Evolutionary conservation across 2,888 invertebrate species (phyloP).

Genomic region (Hesperia comma): DNA sequence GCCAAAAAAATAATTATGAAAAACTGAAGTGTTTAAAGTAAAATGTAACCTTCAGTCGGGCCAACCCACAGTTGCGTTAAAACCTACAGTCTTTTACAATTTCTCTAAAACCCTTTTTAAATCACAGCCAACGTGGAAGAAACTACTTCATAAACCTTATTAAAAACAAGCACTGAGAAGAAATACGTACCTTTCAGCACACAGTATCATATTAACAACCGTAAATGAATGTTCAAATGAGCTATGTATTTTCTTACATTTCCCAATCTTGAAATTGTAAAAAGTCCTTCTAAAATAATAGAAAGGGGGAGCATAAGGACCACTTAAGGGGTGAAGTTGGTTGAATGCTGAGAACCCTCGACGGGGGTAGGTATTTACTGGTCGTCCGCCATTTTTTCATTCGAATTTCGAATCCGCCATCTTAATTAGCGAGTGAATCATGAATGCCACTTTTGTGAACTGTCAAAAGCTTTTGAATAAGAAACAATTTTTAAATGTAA

Average conservation of each 20-base stretch:
- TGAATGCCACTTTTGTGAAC: constrained; percentile 24
- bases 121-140: neutral
- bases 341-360: constrained; percentile 60
- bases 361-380: constrained; percentile 60
- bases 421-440: constrained; percentile 47
- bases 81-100: too few relatives aligned
- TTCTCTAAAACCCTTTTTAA: too few relatives aligned
- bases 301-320: constrained; percentile 54
- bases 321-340: constrained; percentile 52
- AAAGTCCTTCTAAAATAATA: constrained; percentile 67
- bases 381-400: constrained; percentile 55
- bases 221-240: constrained; percentile 45
- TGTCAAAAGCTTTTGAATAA: constrained; percentile 12
- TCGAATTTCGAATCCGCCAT: constrained; percentile 45
- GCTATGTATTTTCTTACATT: constrained; percentile 53
- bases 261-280: constrained; percentile 60
- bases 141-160: neutral
- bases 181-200: constrained; percentile 6
- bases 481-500: constrained; percentile 10
- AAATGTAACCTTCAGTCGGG: too few relatives aligned
- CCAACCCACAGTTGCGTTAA: too few relatives aligned
- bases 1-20: too few relatives aligned
- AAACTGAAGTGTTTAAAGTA: too few relatives aligned
- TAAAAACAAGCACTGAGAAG: constrained; percentile 6
- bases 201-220: constrained; percentile 42